These are phyloP conservation scores for Todus mexicanus DNA, from an alignment of 2,797 vertebrate genomes.

Conservation along the genomic window DNA sequence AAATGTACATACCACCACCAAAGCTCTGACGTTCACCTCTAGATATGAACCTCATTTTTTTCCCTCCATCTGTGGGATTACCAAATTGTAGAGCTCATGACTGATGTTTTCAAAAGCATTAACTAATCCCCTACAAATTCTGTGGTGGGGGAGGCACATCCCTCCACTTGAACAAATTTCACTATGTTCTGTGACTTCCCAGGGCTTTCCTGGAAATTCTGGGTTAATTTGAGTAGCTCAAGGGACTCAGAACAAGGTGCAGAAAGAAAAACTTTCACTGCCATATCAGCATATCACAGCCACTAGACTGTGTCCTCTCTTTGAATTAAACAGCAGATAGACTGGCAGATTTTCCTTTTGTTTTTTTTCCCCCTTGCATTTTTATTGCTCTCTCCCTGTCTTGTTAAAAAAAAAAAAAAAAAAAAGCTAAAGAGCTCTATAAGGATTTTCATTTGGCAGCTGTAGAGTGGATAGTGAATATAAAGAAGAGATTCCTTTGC, in stretches of 20 bases:
- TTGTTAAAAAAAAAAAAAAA: conserved; percentile 38
- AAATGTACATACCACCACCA: neutral
- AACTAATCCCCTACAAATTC: neutral
- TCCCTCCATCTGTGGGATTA: neutral
- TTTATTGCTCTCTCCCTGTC: neutral
- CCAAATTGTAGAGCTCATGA: neutral
- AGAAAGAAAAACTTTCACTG: neutral
- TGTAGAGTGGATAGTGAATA: conserved; percentile 33
- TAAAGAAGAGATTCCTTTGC: conserved; percentile 57
- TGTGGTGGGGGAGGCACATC: neutral
- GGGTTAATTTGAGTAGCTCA: neutral
- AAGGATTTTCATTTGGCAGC: conserved; percentile 56
- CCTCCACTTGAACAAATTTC: neutral
- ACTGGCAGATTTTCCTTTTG: neutral
- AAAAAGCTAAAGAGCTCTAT: neutral
- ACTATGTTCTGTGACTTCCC: neutral
- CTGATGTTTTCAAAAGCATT: neutral
- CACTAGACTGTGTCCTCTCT: neutral
- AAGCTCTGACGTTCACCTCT: neutral
- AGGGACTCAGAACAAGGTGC: neutral
- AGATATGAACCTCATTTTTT: neutral
- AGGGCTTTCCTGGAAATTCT: neutral
- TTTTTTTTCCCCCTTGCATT: neutral
- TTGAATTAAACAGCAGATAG: neutral
- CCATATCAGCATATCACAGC: neutral